A percentile compares a stretch with the other conserved stretches of the same genome.
phyloP scores from a whole-genome alignment of 2,797 vertebrate genomes.

The Manis crassicaudata region DNA sequence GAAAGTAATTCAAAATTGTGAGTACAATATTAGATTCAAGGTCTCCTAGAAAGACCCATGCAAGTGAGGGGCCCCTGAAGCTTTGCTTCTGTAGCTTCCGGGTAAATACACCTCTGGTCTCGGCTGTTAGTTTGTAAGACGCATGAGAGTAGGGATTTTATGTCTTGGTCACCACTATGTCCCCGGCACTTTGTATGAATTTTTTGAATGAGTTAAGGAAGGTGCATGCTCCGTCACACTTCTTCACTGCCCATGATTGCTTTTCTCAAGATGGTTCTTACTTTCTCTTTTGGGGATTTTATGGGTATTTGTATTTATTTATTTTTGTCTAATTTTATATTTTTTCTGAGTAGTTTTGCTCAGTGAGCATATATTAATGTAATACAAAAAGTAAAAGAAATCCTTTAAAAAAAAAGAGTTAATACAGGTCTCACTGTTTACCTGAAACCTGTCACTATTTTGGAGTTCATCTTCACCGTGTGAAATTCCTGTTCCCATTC shows the following conservation, averaged over 20 bases:
- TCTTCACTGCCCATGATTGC: neutral
- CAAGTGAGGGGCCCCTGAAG: neutral
- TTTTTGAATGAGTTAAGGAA: neutral
- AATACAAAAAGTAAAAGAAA: neutral
- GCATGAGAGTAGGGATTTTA: neutral
- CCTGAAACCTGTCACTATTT: neutral
- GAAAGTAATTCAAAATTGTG: neutral
- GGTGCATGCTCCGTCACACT: neutral
- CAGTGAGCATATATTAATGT: neutral
- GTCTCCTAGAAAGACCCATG: neutral
- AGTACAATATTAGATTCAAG: neutral
- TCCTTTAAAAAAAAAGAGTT: neutral
- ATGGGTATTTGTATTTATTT: neutral
- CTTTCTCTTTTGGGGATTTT: neutral
- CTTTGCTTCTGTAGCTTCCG: neutral
- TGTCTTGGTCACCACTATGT: neutral
- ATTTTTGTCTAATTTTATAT: slow-evolving; percentile 5
- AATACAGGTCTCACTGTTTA: neutral
- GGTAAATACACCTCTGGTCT: neutral
- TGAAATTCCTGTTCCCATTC: neutral
- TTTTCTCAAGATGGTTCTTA: neutral
- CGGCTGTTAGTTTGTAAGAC: neutral
- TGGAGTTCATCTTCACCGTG: neutral
- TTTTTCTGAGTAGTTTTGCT: neutral
- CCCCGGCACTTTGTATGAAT: neutral